Conservation (phyloP, 2,888 invertebrate species). For the Cosmopolites sordidus region DNA sequence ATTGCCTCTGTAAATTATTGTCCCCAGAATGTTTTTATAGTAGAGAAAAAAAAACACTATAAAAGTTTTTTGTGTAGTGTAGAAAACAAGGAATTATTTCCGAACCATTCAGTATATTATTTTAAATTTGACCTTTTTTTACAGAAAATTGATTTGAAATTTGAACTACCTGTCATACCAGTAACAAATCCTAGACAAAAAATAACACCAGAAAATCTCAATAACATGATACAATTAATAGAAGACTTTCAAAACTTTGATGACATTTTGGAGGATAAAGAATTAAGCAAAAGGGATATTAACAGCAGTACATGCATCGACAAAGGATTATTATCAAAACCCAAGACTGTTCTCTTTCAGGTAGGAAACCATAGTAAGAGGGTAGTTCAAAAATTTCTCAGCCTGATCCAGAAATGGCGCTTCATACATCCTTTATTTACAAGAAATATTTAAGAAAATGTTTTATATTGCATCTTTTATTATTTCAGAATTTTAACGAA, state of each 20-base stretch:
- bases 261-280: constrained; percentile 27
- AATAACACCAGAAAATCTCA: constrained; percentile 19
- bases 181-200: constrained; percentile 26
- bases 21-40: too few relatives aligned
- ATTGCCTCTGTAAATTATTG: too few relatives aligned
- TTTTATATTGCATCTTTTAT: neutral
- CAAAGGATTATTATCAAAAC: constrained; percentile 23
- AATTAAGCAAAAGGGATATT: constrained; percentile 12
- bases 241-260: constrained; percentile 29
- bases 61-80: too few relatives aligned
- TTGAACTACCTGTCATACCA: constrained; percentile 7
- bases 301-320: constrained; percentile 8
- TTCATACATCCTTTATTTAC: too few relatives aligned
- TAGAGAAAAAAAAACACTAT: too few relatives aligned
- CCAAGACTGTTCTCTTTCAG: constrained; percentile 23
- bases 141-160: neutral
- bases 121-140: too few relatives aligned
- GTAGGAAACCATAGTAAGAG: too few relatives aligned
- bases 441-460: too few relatives aligned
- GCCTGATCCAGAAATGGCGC: too few relatives aligned
- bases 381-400: too few relatives aligned
- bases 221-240: constrained; percentile 24
- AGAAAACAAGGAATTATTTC: too few relatives aligned
- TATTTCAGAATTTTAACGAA: constrained; percentile 27
- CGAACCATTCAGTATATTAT: too few relatives aligned